phyloP scores from a whole-genome alignment of 2,797 vertebrate genomes.

The Enteromius mattozi region DNA sequence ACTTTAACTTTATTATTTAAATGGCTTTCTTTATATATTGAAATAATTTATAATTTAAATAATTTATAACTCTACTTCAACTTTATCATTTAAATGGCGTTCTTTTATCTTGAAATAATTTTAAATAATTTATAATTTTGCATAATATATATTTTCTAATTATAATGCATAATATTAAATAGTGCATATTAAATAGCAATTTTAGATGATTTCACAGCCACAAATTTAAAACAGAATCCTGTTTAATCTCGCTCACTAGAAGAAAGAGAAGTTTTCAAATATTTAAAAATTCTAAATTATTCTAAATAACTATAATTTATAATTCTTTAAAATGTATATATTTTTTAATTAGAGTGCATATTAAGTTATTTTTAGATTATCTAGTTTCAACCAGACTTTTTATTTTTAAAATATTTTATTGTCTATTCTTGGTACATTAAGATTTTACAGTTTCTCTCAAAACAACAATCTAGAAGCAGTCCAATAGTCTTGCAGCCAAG shows the following conservation, averaged over 20 bases:
- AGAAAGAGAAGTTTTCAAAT: constrained; percentile 58
- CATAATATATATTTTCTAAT: not conserved
- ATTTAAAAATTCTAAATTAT: not conserved
- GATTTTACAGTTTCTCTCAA: constrained; percentile 3
- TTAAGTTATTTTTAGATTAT: not conserved
- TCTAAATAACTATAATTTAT: not conserved
- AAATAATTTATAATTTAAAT: not conserved
- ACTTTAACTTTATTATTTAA: not conserved
- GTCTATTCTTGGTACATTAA: not conserved
- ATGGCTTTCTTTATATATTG: not conserved
- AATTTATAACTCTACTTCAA: too few relatives aligned
- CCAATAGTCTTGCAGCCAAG: constrained; percentile 42
- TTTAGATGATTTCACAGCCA: not conserved
- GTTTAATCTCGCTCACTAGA: not conserved
- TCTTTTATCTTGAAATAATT: too few relatives aligned
- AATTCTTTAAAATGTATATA: not conserved
- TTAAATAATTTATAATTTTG: not conserved
- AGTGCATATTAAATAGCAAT: not conserved
- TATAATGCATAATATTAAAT: not conserved
- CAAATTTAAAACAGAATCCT: not conserved
- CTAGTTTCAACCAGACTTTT: not conserved
- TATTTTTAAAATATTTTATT: too few relatives aligned
- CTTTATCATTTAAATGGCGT: too few relatives aligned
- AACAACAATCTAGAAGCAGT: constrained; percentile 19
- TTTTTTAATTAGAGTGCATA: not conserved